These are phyloP conservation scores for Microtus montanus DNA, from an alignment of 2,113 vertebrate genomes.

Conservation along the genomic window DNA sequence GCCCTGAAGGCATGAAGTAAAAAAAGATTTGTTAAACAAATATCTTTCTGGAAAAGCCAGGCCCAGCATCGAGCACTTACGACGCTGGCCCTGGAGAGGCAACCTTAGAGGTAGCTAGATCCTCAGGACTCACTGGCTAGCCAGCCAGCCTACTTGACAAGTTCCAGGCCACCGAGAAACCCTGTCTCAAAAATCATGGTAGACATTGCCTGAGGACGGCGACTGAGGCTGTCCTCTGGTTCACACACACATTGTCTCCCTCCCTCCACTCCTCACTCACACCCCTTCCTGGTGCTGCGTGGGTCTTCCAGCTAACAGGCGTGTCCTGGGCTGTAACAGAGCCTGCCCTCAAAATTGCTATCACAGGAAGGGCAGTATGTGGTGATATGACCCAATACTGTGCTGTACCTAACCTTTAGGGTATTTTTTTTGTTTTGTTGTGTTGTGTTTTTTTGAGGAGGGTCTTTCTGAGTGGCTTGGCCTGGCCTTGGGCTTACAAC, in stretches of 20 bases:
- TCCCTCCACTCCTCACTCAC: background rate
- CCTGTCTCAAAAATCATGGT: background rate
- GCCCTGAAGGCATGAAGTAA: background rate
- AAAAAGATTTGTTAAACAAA: background rate
- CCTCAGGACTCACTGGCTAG: background rate
- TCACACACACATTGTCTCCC: background rate
- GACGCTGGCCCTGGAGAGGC: background rate
- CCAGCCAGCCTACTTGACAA: background rate
- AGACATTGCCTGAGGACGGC: no score
- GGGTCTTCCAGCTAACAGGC: background rate
- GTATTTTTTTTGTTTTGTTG: background rate
- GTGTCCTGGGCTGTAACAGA: background rate
- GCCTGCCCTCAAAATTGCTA: background rate
- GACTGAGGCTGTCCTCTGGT: background rate
- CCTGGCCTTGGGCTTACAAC: background rate
- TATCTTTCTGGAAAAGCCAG: background rate
- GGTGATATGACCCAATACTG: background rate
- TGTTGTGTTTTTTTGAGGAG: background rate
- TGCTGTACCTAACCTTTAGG: background rate
- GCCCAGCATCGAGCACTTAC: background rate
- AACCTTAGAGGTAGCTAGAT: background rate
- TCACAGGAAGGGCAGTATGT: background rate
- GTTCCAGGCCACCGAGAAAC: no score
- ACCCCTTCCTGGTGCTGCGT: background rate
- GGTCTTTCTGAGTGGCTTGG: background rate